phyloP scores from a whole-genome alignment of 2,888 invertebrate genomes.

The Tachystola acroxantha region DNA sequence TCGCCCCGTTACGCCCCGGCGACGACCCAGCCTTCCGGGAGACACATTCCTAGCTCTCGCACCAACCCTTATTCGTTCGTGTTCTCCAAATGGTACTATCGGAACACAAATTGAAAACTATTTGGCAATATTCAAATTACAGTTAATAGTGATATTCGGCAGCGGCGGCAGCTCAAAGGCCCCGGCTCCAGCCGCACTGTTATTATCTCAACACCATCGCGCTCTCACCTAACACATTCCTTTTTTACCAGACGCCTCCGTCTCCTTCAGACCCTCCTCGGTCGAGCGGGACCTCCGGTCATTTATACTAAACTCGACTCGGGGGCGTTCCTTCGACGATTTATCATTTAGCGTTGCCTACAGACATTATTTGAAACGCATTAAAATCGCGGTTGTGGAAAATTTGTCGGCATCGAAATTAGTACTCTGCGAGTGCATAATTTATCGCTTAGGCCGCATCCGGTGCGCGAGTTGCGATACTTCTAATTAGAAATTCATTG shows the following conservation, averaged over 20 bases:
- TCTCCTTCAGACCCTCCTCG: conserved; percentile 49
- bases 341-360: conserved; percentile 77
- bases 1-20: conserved; percentile 50
- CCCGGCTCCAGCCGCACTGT: conserved; percentile 56
- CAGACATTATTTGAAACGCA: conserved; percentile 78
- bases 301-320: conserved; percentile 64
- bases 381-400: conserved; percentile 75
- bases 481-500: conserved; percentile 67
- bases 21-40: conserved; percentile 44
- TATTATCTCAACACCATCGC: conserved; percentile 78
- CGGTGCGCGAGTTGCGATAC: conserved; percentile 51
- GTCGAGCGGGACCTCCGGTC: conserved; percentile 49
- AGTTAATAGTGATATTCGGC: conserved; percentile 66
- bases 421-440: conserved; percentile 71
- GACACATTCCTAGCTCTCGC: conserved; percentile 38
- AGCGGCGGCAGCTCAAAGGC: conserved; percentile 60
- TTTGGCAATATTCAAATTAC: conserved; percentile 63
- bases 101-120: conserved; percentile 43
- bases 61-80: conserved; percentile 10
- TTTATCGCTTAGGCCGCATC: conserved; percentile 69
- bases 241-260: conserved; percentile 66
- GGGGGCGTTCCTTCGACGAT: conserved; percentile 72
- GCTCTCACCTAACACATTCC: conserved; percentile 68
- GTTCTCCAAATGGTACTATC: conserved; percentile 1
- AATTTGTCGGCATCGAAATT: conserved; percentile 77